phyloP scores from a whole-genome alignment of 1,140 invertebrate species.

The Diorhabda elongata region DNA sequence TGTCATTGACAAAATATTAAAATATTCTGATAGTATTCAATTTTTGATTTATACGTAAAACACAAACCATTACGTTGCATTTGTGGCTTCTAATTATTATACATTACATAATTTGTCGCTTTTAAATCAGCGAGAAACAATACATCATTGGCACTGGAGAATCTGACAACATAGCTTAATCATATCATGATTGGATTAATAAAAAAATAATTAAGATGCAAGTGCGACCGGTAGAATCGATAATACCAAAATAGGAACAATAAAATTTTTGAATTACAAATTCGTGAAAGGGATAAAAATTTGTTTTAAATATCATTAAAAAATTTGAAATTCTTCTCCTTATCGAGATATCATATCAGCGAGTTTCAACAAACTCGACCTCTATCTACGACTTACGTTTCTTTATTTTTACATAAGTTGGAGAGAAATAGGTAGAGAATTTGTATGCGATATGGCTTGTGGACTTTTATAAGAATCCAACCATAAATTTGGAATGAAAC shows the following conservation, averaged over 20 bases:
- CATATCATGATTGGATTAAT: background rate
- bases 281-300: conserved; percentile 31
- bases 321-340: conserved; percentile 30
- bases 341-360: conserved; percentile 27
- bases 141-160: background rate
- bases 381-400: conserved; percentile 1
- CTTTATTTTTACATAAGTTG: background rate
- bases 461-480: conserved; percentile 8
- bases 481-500: conserved; percentile 26
- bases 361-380: conserved; percentile 11
- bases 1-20: too few relatives aligned
- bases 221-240: background rate
- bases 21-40: too few relatives aligned
- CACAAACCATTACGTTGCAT: too few relatives aligned
- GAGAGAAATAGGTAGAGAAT: conserved; percentile 4
- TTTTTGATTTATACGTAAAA: too few relatives aligned
- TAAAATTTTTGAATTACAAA: conserved; percentile 35
- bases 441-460: background rate
- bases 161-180: background rate
- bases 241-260: conserved; percentile 17
- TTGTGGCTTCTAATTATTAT: too few relatives aligned
- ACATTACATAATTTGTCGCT: background rate
- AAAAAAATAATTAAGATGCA: background rate
- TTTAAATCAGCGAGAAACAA: background rate
- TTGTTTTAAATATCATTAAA: conserved; percentile 29